These are phyloP conservation scores for Micropoecilia bifurca DNA, from an alignment of 2,797 vertebrate genomes.

Conservation along the genomic window DNA sequence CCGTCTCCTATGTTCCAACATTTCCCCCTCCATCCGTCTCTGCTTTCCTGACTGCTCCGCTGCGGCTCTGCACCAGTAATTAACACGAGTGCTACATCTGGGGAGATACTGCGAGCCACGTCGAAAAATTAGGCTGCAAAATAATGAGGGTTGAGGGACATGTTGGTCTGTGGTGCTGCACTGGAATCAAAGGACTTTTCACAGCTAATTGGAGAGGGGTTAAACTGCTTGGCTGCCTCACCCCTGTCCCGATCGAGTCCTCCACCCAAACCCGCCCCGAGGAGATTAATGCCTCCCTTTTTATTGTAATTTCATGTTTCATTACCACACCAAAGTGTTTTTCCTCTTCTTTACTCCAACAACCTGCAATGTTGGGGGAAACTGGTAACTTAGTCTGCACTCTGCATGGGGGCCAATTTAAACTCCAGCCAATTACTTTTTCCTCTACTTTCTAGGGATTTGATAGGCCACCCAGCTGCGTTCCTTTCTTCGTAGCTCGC, in stretches of 20 bases:
- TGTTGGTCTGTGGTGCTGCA: constrained; percentile 71
- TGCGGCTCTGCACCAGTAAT: constrained; percentile 77
- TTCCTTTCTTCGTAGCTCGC: constrained; percentile 48
- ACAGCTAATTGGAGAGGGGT: constrained; percentile 87
- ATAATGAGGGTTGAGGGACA: constrained; percentile 87
- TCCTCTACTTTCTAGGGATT: constrained; percentile 14
- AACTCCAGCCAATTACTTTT: constrained; percentile 50
- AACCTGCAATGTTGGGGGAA: constrained; percentile 28
- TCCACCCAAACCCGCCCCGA: constrained; percentile 42
- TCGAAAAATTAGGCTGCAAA: constrained; percentile 84
- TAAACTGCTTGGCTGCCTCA: constrained; percentile 82
- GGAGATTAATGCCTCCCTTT: constrained; percentile 55
- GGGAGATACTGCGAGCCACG: constrained; percentile 80
- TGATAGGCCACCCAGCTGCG: constrained; percentile 32
- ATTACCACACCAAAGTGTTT: constrained; percentile 66
- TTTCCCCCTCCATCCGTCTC: constrained; percentile 12
- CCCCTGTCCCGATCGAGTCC: constrained; percentile 49
- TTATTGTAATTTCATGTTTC: constrained; percentile 51
- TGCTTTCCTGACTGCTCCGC: constrained; percentile 56
- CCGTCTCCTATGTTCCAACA: neutral
- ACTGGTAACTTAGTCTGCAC: constrained; percentile 33
- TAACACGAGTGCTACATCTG: constrained; percentile 84
- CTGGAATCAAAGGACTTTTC: constrained; percentile 86
- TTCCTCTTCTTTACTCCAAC: constrained; percentile 6
- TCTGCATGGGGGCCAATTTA: constrained; percentile 49